Conservation (phyloP, 2,113 vertebrate genomes). For the Phocoena phocoena region DNA sequence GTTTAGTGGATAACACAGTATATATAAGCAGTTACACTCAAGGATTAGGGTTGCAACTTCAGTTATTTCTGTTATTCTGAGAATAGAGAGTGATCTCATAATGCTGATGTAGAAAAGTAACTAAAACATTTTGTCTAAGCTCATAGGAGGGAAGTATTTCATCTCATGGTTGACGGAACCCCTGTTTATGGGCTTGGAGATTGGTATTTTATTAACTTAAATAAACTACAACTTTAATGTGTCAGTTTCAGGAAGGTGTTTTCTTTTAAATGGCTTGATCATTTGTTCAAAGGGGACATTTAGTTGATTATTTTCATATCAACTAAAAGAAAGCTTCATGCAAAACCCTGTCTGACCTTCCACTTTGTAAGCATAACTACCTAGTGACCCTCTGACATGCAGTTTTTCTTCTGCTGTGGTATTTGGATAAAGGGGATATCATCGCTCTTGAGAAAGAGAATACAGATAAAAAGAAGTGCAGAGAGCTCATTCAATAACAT, state of each 20-base stretch:
- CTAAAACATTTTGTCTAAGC: conserved; percentile 35
- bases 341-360: conserved; percentile 1
- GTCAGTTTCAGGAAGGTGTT: conserved; percentile 32
- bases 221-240: conserved; percentile 39
- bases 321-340: neutral
- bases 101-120: conserved; percentile 8
- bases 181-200: neutral
- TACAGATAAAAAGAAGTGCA: neutral
- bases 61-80: conserved; percentile 30
- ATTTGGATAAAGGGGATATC: neutral
- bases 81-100: neutral
- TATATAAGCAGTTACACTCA: neutral
- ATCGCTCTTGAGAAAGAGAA: conserved; percentile 16
- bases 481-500: neutral
- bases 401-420: conserved; percentile 16
- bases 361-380: conserved; percentile 40
- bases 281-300: conserved; percentile 32
- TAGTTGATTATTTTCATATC: conserved; percentile 54
- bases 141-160: neutral
- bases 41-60: neutral
- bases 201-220: conserved; percentile 44
- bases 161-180: neutral
- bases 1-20: neutral
- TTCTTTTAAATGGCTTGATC: conserved; percentile 38
- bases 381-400: neutral